phyloP scores from a whole-genome alignment of 2,113 vertebrate species.

The Oryzias curvinotus region DNA sequence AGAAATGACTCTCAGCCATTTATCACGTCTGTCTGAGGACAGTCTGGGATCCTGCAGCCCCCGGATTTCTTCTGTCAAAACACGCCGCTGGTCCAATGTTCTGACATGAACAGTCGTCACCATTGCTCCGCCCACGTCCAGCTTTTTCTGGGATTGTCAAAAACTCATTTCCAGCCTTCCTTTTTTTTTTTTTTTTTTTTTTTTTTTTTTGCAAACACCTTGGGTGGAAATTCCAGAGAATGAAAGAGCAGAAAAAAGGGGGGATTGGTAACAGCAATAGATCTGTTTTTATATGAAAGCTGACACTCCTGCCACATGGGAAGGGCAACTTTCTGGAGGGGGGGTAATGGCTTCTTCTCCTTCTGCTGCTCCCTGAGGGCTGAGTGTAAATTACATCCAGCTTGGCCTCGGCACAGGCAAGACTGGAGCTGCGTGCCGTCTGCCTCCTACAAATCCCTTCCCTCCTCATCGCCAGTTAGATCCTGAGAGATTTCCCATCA shows the following conservation, averaged over 20 bases:
- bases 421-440: conserved; percentile 30
- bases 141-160: conserved; percentile 31
- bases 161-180: conserved; percentile 7
- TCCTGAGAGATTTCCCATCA: conserved; percentile 46
- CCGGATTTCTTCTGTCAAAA: conserved; percentile 57
- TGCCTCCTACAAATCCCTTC: conserved; percentile 50
- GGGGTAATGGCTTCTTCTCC: conserved; percentile 68
- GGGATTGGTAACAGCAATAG: conserved; percentile 57
- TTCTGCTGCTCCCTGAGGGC: conserved; percentile 57
- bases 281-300: conserved; percentile 74
- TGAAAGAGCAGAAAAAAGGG: conserved; percentile 19
- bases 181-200: conserved; percentile 5
- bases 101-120: conserved; percentile 52
- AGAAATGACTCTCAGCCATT: conserved; percentile 54
- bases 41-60: conserved; percentile 34
- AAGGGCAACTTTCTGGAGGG: conserved; percentile 49
- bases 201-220: conserved; percentile 32
- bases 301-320: conserved; percentile 58
- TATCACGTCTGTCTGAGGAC: conserved; percentile 43
- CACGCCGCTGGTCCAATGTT: conserved; percentile 45
- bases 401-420: conserved; percentile 48
- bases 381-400: conserved; percentile 78
- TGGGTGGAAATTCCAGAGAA: conserved; percentile 25
- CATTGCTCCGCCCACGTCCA: conserved; percentile 19
- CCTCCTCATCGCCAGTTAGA: conserved; percentile 40